phyloP scores from a whole-genome alignment of 2,113 vertebrate genomes.

The Crotalus horridus region DNA sequence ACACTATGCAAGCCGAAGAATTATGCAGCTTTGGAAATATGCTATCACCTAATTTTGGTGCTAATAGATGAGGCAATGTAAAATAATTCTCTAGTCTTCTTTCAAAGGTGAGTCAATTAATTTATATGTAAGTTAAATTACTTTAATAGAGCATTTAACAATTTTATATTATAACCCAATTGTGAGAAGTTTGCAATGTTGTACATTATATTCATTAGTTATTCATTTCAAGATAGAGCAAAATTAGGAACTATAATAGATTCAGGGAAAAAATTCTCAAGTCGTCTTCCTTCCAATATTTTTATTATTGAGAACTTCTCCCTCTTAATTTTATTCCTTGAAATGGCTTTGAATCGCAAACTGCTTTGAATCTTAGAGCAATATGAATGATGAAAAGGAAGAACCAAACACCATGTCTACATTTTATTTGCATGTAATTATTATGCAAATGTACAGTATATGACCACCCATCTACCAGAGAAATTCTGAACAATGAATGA shows the following conservation, averaged over 20 bases:
- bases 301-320: background rate
- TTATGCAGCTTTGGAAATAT: conserved; percentile 62
- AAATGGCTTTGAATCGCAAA: conserved; percentile 21
- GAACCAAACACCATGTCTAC: background rate
- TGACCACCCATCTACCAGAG: background rate
- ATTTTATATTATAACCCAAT: conserved; percentile 40
- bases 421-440: background rate
- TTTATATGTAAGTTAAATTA: conserved; percentile 67
- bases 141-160: conserved; percentile 46
- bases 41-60: conserved; percentile 67
- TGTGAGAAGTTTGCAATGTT: conserved; percentile 37
- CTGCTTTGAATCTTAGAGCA: background rate
- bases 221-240: conserved; percentile 55
- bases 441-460: background rate
- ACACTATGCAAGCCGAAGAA: conserved; percentile 56
- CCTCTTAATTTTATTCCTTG: conserved; percentile 20
- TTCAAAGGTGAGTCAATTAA: conserved; percentile 61
- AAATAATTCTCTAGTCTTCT: conserved; percentile 56
- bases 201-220: conserved; percentile 51
- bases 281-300: background rate
- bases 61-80: conserved; percentile 64
- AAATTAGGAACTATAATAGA: conserved; percentile 21
- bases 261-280: conserved; percentile 5
- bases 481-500: background rate
- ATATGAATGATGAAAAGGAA: background rate